phyloP scores from a whole-genome alignment of 2,113 vertebrate species.

The Uropsilus gracilis region DNA sequence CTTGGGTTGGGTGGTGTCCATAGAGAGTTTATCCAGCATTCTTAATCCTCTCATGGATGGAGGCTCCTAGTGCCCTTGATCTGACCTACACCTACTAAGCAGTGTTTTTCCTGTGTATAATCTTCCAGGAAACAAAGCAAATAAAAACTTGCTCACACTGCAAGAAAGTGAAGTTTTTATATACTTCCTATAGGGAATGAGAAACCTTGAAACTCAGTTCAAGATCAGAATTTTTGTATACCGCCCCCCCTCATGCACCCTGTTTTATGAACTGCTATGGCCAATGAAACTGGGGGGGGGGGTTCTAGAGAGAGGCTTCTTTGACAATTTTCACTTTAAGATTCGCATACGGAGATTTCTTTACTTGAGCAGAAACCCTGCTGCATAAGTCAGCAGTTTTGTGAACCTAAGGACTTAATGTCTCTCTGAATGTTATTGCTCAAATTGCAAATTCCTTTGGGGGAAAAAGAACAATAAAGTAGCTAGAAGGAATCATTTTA shows the following conservation, averaged over 20 bases:
- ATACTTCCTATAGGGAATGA: neutral
- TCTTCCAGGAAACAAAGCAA: neutral
- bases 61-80: too few relatives aligned
- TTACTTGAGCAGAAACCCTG: neutral
- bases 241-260: neutral
- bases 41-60: too few relatives aligned
- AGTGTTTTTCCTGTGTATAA: neutral
- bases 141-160: neutral
- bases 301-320: neutral
- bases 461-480: neutral
- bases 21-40: too few relatives aligned
- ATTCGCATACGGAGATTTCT: neutral
- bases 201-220: neutral
- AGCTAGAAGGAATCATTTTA: too few relatives aligned
- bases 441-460: neutral
- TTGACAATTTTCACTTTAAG: neutral
- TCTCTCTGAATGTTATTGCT: neutral
- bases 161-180: neutral
- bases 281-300: neutral
- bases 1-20: too few relatives aligned
- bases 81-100: too few relatives aligned
- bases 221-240: neutral
- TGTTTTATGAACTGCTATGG: neutral
- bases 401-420: neutral
- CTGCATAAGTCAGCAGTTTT: neutral